A percentile compares a stretch with the other conserved stretches of the same genome.
Conservation (phyloP, 2,888 invertebrate genomes). For the Eilema sororculum region DNA sequence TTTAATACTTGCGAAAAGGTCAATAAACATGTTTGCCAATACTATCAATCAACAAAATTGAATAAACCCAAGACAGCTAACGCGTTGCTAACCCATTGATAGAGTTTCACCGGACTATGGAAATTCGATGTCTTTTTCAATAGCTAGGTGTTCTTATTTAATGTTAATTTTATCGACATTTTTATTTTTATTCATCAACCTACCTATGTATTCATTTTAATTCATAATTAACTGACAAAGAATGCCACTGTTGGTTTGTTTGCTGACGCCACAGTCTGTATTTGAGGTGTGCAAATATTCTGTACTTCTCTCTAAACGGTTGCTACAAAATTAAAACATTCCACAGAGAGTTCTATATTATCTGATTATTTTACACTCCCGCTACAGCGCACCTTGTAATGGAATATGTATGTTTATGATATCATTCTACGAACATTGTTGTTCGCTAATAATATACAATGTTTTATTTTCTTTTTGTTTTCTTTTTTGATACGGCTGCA, state of each 20-base stretch:
- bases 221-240: neutral
- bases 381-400: slow-evolving; percentile 5
- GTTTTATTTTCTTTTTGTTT: neutral
- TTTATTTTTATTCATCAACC: too few species aligned
- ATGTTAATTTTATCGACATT: neutral
- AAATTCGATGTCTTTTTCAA: neutral
- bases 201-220: neutral
- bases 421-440: neutral
- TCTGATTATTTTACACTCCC: slow-evolving; percentile 7
- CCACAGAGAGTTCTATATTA: neutral
- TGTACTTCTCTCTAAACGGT: neutral
- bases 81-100: neutral
- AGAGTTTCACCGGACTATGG: neutral
- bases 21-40: neutral
- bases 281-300: neutral
- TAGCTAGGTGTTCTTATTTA: neutral
- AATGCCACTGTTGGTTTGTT: neutral
- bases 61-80: neutral
- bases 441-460: neutral
- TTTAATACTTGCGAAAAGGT: neutral
- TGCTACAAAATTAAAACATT: slow-evolving; percentile 9
- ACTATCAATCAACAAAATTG: neutral
- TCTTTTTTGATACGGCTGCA: neutral
- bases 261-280: neutral
- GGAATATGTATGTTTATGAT: slow-evolving; percentile 11